Base-by-base conservation (phyloP, 2,113 vertebrate species). In the Otocyon megalotis region DNA sequence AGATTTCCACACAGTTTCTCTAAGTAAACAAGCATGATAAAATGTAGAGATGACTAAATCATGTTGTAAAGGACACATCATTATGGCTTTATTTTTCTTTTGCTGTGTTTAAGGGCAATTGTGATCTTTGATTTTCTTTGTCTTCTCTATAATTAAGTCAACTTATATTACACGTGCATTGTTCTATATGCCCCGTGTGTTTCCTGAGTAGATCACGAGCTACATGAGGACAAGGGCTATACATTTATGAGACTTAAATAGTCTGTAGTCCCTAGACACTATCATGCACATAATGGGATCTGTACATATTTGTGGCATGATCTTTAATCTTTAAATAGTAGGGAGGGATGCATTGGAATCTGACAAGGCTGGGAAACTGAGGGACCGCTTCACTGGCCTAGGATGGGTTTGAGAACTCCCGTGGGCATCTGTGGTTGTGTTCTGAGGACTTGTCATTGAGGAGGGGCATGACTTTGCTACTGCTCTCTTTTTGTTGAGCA, bases 91-190 rank as follows among this genome's bases (percentile, higher is more conserved):
- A 3, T 2, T 81, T 81, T 87, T 53, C 8, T 58, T 58, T 58
- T 63, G 26, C 22, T 48, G 8, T 71, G 1, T 63, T 85, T 80
- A 35, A 56, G 53, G n/a, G n/a, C 56, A 63, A 0, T 26, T 76
- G 60, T 90, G 74, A n/a, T 58, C 54, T 81, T 85, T 71, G n/a
- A 28, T 72, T 80, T 88, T 58, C 43, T 32, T 71, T 28, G 24
- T 65, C 12, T 67, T 32, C 37, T 50, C 58, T 43, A 1, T 48
- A 93, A 71, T n/a, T 74, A 20, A 76, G n/a, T 69, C 71, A 50
- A 17, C 17, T n/a, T 54, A 11, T 11, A 12, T 65, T 90, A 63
- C 17, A 24, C 7, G 5, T 2, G 9, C 37, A 1, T 1, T 20
- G 35, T 71, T 71, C 13, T 1, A 14, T 35, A 13, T 32, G 9